Evolutionary conservation across 2,113 vertebrate genomes (phyloP), one percentile per base, ranked within the genome.

Genomic region (Sardina pilchardus): DNA sequence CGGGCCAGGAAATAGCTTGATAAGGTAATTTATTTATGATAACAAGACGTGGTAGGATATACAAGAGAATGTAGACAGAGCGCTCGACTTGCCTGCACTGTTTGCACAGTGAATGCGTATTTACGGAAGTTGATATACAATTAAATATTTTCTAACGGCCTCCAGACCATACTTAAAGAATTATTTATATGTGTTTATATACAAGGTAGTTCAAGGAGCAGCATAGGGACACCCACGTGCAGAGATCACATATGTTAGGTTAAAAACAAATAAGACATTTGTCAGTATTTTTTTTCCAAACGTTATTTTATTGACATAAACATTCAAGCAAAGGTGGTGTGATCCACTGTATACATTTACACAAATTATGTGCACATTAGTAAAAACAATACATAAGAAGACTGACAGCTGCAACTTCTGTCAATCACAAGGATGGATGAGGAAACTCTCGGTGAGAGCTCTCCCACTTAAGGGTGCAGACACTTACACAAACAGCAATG

Each of bases 1-100:
- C 36, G 75, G 75, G 75, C 43, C 80, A 83, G 85, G 71, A 85
- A 82, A 86, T 87, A 36, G 71, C 71, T 39, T 34, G 71, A 36
- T 78, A 78, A 78, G 71, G 71, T 78, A 78, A 78, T 78, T 78
- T 78, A 78, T 78, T 78, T 78, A 78, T 78, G 30, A 71, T 71
- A 78, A 78, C 9, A 30, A 34, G 63, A 78, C 71, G 1, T 78
- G 71, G 30, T 16, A 30, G 71, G 14, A 17, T 34, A 78, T 78
- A 36, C 30, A 34, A 34, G 26, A 36, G 10, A 36, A 78, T 34
- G 1, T 3, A 34, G 36, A 3, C 71, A 78, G 5, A 78, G 34
- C 16, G 21, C 53, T 24, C 53, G 6, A 78, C 30, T 36, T 16
- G 26, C 14, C 34, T 78, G 30, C 12, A 78, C 10, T 78, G 71